These are phyloP conservation scores for Cariama cristata DNA, from an alignment of 2,113 vertebrate genomes.

Conservation along the genomic window DNA sequence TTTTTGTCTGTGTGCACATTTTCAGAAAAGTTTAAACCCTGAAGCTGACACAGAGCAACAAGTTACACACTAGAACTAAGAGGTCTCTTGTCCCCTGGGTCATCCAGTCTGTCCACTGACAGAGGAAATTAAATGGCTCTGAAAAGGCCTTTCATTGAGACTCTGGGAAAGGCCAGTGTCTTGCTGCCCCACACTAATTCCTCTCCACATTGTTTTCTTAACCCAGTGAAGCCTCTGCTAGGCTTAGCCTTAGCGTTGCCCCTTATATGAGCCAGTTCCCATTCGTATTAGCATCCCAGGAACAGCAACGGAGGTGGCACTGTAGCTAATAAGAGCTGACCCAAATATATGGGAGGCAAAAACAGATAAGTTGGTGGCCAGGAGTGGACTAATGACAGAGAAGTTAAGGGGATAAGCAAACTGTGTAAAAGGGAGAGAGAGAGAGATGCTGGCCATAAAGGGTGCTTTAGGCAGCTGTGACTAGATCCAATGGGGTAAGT, in stretches of 20 bases:
- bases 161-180: constrained; percentile 56
- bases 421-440: background rate
- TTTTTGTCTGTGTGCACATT: background rate
- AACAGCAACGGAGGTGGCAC: background rate
- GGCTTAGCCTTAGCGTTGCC: background rate
- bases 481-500: background rate
- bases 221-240: background rate
- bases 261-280: background rate
- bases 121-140: constrained; percentile 23
- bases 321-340: background rate
- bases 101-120: background rate
- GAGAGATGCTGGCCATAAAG: background rate
- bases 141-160: constrained; percentile 39
- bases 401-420: background rate
- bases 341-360: background rate
- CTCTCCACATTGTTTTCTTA: constrained; percentile 49
- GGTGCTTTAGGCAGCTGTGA: background rate
- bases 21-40: background rate
- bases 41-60: background rate
- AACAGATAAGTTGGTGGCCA: background rate
- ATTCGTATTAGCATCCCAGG: background rate
- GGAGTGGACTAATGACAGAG: background rate
- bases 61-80: background rate
- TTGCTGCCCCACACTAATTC: constrained; percentile 47
- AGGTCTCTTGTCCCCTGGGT: background rate